Percentiles rank a stretch among this genome's conserved stretches.
Conservation (phyloP, 1,140 invertebrate genomes). For the Thaumetopoea pityocampa region DNA sequence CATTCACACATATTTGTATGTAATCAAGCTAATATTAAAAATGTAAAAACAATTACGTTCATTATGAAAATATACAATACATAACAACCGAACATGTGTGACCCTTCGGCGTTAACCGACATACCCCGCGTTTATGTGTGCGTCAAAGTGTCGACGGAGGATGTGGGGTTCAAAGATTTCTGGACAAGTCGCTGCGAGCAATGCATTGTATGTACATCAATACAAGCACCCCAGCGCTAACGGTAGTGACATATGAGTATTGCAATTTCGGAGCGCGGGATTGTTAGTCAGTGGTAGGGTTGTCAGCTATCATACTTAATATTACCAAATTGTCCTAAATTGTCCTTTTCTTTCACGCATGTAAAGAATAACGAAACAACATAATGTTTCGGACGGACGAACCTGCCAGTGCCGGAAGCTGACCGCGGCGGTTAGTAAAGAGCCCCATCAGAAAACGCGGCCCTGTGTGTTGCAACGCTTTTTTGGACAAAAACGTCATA, state of each 20-base stretch:
- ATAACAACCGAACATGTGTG: slow-evolving; percentile 21
- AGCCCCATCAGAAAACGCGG: no score
- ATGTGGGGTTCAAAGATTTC: slow-evolving; percentile 13
- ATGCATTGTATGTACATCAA: slow-evolving; percentile 40
- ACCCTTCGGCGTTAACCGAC: slow-evolving; percentile 14
- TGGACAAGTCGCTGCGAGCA: slow-evolving; percentile 25
- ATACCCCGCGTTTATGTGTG: slow-evolving; percentile 2
- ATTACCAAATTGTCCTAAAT: no score
- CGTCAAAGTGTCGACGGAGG: slow-evolving; percentile 13
- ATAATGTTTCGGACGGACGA: no score
- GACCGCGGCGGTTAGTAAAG: no score
- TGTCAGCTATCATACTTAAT: no score
- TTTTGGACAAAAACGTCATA: no score
- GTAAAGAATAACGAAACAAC: no score
- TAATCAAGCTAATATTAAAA: slow-evolving; percentile 24
- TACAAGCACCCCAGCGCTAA: slow-evolving; percentile 37
- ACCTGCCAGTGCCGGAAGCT: no score
- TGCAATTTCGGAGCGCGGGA: slow-evolving; percentile 58
- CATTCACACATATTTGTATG: no score
- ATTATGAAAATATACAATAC: slow-evolving; percentile 20
- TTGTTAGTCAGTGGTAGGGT: no score
- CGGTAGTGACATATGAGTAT: slow-evolving; percentile 60
- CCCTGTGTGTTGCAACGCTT: no score
- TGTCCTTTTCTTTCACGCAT: no score
- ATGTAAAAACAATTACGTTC: slow-evolving; percentile 34